A percentile compares a stretch with the other conserved stretches of the same genome.
Conservation (phyloP, 2,113 vertebrate species). For the Pterocles orientalis region DNA sequence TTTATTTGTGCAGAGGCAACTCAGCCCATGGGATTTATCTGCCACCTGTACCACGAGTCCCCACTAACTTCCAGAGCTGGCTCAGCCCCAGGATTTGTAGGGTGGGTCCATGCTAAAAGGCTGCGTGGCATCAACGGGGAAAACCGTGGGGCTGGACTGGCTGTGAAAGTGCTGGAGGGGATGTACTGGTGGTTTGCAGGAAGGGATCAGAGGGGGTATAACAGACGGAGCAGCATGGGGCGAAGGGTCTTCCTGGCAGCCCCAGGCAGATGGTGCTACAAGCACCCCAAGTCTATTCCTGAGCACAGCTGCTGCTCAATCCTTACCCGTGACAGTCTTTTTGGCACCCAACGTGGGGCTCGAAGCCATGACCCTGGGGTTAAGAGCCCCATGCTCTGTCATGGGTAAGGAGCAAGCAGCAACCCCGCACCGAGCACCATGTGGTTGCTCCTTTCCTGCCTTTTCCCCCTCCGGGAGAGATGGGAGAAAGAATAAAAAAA, state of each 20-base stretch:
- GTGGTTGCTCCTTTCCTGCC: too few species aligned
- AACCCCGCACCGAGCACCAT: too few species aligned
- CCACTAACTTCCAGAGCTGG: neutral
- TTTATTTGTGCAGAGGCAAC: neutral
- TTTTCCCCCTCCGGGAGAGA: too few species aligned
- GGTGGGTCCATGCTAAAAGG: neutral
- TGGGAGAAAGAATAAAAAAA: too few species aligned
- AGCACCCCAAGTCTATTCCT: neutral
- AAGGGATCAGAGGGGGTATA: neutral
- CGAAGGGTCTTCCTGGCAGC: neutral
- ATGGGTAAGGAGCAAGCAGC: too few species aligned
- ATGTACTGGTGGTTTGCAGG: neutral
- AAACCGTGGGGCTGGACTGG: neutral
- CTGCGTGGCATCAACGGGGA: neutral
- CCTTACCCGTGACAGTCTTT: too few species aligned
- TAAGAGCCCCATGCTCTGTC: slow-evolving; percentile 97
- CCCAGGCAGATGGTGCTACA: rapidly evolving
- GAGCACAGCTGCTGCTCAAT: too few species aligned
- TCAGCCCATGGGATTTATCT: neutral
- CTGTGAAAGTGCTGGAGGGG: neutral
- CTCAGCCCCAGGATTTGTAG: neutral
- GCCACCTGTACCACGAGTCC: neutral
- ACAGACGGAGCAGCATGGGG: neutral
- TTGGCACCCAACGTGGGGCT: slow-evolving; percentile 91
- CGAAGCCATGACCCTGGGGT: slow-evolving; percentile 97